Percentiles rank a stretch among this genome's conserved stretches.
Evolutionary conservation across 1,140 invertebrate genomes (phyloP).

Genomic region (Saccostrea cuccullata): DNA sequence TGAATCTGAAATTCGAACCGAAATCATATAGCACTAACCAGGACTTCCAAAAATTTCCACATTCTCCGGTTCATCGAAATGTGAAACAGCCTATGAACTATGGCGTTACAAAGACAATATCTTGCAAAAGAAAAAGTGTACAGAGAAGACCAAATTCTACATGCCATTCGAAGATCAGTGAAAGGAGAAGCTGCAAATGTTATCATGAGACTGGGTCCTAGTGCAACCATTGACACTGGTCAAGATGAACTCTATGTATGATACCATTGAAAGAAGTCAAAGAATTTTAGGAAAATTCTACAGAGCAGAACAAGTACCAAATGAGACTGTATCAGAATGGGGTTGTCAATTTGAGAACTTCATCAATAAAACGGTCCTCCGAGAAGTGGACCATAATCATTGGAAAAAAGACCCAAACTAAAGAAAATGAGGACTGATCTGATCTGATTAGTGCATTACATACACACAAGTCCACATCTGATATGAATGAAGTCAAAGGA

Average conservation of each 20-base stretch:
- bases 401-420: not conserved
- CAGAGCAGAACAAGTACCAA: constrained; percentile 1
- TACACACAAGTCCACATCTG: not conserved
- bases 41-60: not conserved
- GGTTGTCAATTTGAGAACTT: not conserved
- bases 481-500: not conserved
- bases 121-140: too few relatives aligned
- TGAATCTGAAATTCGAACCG: not conserved
- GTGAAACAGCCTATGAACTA: too few relatives aligned
- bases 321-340: not conserved
- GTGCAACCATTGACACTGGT: not conserved
- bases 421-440: not conserved
- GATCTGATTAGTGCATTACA: not conserved
- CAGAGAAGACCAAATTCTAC: too few relatives aligned
- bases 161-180: not conserved
- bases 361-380: not conserved
- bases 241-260: constrained; percentile 29
- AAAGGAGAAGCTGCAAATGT: not conserved
- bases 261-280: not conserved
- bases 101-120: too few relatives aligned
- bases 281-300: constrained; percentile 8
- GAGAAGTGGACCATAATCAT: not conserved
- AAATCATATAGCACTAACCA: not conserved
- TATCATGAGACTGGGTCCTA: not conserved
- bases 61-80: too few relatives aligned